These are phyloP conservation scores for Bettongia penicillata DNA, from an alignment of 2,113 vertebrate species.

Conservation along the genomic window DNA sequence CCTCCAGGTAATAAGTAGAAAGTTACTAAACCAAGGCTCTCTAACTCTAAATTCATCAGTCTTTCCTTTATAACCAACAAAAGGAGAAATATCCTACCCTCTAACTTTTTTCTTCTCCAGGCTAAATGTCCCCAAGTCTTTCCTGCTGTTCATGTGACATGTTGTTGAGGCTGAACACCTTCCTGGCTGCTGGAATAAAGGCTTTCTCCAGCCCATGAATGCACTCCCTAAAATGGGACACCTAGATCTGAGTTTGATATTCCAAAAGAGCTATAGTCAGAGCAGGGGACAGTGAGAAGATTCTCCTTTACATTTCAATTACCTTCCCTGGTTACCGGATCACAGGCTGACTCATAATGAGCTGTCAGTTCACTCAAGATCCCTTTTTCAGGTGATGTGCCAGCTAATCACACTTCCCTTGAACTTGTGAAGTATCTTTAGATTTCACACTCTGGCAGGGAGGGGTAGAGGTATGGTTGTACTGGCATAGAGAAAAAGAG, in stretches of 20 bases:
- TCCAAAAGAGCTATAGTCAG: not conserved
- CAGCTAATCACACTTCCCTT: not conserved
- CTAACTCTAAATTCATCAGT: not conserved
- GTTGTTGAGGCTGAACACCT: not conserved
- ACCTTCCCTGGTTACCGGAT: not conserved
- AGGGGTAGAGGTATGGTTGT: not conserved
- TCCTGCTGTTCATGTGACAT: not conserved
- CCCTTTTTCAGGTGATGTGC: not conserved
- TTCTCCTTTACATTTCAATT: not conserved
- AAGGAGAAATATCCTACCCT: not conserved
- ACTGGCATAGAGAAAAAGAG: not conserved
- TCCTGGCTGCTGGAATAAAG: no score
- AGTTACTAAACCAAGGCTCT: not conserved
- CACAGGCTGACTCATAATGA: not conserved
- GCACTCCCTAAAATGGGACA: no score
- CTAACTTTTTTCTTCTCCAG: not conserved
- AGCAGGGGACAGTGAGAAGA: not conserved
- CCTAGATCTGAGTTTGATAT: no score
- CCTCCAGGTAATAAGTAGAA: not conserved
- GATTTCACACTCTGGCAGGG: not conserved
- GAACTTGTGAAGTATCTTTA: not conserved
- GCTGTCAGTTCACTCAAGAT: not conserved
- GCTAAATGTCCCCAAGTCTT: not conserved
- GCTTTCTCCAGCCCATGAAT: not conserved
- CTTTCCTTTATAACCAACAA: not conserved